A percentile compares a stretch with the other conserved stretches of the same genome.
These are phyloP conservation scores for Myotis lucifugus DNA, from an alignment of 2,113 vertebrate species.

Conservation along the genomic window DNA sequence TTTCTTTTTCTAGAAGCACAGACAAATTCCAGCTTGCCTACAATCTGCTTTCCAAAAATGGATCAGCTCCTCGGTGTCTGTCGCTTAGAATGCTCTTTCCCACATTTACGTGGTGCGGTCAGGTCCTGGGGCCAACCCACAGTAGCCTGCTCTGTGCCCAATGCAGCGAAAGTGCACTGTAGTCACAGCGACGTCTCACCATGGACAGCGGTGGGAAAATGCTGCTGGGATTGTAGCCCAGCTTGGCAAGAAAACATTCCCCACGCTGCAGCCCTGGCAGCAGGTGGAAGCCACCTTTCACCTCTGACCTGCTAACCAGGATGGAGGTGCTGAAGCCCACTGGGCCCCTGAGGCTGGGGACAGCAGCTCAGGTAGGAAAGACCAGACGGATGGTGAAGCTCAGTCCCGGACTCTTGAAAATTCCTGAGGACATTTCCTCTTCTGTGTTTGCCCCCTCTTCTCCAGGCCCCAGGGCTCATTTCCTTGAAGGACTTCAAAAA, in stretches of 20 bases:
- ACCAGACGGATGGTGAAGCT: background rate
- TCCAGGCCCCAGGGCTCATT: background rate
- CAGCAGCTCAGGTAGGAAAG: background rate
- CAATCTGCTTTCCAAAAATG: background rate
- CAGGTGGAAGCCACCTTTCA: background rate
- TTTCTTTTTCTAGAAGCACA: background rate
- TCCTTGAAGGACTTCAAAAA: background rate
- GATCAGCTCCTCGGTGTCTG: background rate
- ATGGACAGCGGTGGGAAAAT: too few relatives aligned
- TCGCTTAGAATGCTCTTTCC: background rate
- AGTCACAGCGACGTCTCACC: background rate
- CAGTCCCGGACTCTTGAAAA: background rate
- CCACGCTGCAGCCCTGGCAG: background rate
- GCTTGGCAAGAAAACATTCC: accelerated
- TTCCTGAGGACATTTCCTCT: background rate
- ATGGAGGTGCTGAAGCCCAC: background rate
- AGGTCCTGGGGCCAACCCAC: background rate
- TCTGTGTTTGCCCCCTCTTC: background rate
- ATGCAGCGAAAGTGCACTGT: background rate
- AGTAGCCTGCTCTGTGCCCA: background rate
- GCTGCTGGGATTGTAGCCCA: background rate
- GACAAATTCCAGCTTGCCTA: background rate
- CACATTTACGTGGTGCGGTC: accelerated
- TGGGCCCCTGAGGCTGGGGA: background rate
- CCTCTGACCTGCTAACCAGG: background rate